Evolutionary conservation across 2,888 invertebrate species (phyloP).

Genomic region (Melinopterus prodromus): DNA sequence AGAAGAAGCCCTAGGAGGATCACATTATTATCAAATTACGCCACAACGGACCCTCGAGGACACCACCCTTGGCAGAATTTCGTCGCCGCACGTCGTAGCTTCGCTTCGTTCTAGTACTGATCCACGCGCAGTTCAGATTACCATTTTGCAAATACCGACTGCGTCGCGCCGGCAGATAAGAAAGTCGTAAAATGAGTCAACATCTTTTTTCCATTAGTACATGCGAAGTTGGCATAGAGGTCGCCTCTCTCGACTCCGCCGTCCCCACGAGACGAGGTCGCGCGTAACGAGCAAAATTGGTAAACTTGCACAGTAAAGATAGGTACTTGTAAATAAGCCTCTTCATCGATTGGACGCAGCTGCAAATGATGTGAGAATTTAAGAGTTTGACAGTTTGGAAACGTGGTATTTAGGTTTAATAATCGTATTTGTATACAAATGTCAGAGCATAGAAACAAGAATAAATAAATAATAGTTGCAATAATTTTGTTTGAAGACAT

Average conservation of each 20-base stretch:
- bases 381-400: too few species aligned
- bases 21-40: background rate
- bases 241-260: background rate
- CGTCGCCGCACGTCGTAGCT: background rate
- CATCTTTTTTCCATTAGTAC: slow-evolving; percentile 4
- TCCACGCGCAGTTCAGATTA: background rate
- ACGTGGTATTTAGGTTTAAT: too few species aligned
- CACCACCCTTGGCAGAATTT: background rate
- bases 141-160: background rate
- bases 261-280: background rate
- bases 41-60: background rate
- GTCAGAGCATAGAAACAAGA: too few species aligned
- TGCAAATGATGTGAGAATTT: too few species aligned
- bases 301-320: background rate
- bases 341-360: background rate
- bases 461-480: too few species aligned
- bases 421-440: too few species aligned
- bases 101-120: background rate
- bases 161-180: background rate
- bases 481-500: too few species aligned
- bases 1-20: too few species aligned
- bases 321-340: background rate
- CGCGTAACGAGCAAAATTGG: background rate
- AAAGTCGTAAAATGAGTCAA: slow-evolving; percentile 4
- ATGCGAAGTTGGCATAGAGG: background rate